Conservation (phyloP, 2,888 invertebrate species). For the Drosophila ustulata region DNA sequence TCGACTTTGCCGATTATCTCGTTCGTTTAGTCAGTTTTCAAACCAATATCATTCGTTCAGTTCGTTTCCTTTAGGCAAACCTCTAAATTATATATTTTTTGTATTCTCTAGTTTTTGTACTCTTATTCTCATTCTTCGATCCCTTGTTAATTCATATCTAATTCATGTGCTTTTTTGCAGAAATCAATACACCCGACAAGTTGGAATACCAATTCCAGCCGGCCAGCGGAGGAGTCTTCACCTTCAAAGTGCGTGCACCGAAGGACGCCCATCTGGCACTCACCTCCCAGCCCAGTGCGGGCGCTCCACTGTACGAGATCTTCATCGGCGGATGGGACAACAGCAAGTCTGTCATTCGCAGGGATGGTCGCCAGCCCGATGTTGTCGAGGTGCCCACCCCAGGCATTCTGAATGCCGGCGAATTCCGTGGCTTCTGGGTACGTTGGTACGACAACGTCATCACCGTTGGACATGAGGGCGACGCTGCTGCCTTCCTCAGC, state of each 20-base stretch:
- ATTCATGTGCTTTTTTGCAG: slow-evolving; percentile 86
- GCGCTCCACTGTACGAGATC: slow-evolving; percentile 93
- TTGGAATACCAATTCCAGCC: slow-evolving; percentile 94
- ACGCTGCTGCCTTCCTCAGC: slow-evolving; percentile 90
- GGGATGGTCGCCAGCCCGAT: slow-evolving; percentile 91
- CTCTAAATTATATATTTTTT: neutral
- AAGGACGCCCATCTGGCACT: slow-evolving; percentile 95
- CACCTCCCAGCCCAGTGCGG: slow-evolving; percentile 89
- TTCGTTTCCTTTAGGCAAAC: neutral
- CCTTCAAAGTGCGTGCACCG: slow-evolving; percentile 91
- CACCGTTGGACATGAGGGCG: slow-evolving; percentile 90
- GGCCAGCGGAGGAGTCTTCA: slow-evolving; percentile 88
- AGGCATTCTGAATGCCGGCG: slow-evolving; percentile 89
- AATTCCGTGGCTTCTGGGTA: slow-evolving; percentile 94
- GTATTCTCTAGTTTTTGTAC: neutral
- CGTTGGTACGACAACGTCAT: slow-evolving; percentile 90
- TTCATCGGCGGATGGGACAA: slow-evolving; percentile 96
- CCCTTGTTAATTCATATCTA: no score
- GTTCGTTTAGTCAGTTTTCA: neutral
- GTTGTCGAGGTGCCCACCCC: slow-evolving; percentile 90
- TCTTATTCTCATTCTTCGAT: neutral
- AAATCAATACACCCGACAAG: slow-evolving; percentile 91
- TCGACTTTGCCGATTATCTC: neutral
- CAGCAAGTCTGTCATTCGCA: slow-evolving; percentile 92
- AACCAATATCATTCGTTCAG: slow-evolving; percentile 1